Evolutionary conservation across 1,140 invertebrate species (phyloP).

Genomic region (Archivesica marissinica): DNA sequence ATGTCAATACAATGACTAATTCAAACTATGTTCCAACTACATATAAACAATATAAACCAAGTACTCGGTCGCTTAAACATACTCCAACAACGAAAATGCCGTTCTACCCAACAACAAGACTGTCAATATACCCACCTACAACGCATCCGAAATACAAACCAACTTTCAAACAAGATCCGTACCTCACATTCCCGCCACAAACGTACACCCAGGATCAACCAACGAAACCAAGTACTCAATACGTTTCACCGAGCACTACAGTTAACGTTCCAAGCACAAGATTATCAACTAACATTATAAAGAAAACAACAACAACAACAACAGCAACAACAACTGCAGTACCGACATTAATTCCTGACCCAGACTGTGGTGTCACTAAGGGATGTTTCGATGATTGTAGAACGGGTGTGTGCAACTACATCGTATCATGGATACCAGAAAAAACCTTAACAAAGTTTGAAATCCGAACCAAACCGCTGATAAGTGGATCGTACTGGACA

Average conservation of each 20-base stretch:
- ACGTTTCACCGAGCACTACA: background rate
- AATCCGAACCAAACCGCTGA: slow-evolving; percentile 33
- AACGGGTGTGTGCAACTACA: slow-evolving; percentile 35
- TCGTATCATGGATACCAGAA: slow-evolving; percentile 53
- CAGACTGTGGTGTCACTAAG: slow-evolving; percentile 39
- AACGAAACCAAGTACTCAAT: background rate
- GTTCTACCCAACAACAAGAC: background rate
- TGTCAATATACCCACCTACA: background rate
- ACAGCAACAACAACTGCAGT: background rate
- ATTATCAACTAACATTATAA: too few species aligned
- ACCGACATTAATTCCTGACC: background rate
- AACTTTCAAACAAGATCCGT: background rate
- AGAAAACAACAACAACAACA: background rate
- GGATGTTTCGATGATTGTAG: slow-evolving; percentile 60
- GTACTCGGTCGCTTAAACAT: background rate
- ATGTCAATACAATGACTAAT: background rate
- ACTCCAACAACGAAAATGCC: background rate
- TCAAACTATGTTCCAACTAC: background rate
- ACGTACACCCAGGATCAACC: background rate
- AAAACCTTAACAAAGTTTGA: slow-evolving; percentile 41
- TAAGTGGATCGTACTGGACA: slow-evolving; percentile 34
- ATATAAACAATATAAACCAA: slow-evolving; percentile 10
- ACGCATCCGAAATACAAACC: background rate
- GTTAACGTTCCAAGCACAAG: background rate
- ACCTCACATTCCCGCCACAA: slow-evolving; percentile 20